phyloP scores from a whole-genome alignment of 2,888 invertebrate species.

The Xestobium rufovillosum region DNA sequence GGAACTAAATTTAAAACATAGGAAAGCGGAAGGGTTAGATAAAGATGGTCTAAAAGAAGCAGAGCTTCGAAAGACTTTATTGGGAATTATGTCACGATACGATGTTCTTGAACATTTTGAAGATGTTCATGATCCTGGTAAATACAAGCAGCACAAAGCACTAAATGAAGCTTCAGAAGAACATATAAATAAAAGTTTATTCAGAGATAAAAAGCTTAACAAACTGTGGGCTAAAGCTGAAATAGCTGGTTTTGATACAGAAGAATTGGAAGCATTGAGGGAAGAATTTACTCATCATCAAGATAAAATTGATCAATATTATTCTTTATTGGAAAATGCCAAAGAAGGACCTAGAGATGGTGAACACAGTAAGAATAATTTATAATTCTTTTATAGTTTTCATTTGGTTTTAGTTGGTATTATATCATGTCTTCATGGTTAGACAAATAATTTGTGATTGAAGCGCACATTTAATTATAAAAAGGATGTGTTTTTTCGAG shows the following conservation, averaged over 20 bases:
- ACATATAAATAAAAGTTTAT: slow-evolving; percentile 65
- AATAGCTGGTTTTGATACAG: slow-evolving; percentile 74
- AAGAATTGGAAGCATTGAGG: slow-evolving; percentile 72
- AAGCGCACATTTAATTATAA: too few relatives aligned
- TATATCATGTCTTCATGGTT: too few relatives aligned
- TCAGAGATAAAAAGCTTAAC: slow-evolving; percentile 84
- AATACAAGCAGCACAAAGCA: slow-evolving; percentile 49
- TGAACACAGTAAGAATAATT: slow-evolving; percentile 59
- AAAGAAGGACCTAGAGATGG: slow-evolving; percentile 54
- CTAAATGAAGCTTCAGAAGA: slow-evolving; percentile 49
- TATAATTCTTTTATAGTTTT: slow-evolving; percentile 10
- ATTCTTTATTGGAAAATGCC: slow-evolving; percentile 65
- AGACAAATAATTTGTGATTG: too few relatives aligned
- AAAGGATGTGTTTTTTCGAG: too few relatives aligned
- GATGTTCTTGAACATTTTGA: slow-evolving; percentile 74
- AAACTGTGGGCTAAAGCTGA: slow-evolving; percentile 87
- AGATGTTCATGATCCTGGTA: slow-evolving; percentile 53
- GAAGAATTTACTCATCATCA: slow-evolving; percentile 90
- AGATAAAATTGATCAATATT: slow-evolving; percentile 86
- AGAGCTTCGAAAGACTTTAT: slow-evolving; percentile 67
- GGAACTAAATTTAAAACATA: slow-evolving; percentile 75
- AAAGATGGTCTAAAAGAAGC: slow-evolving; percentile 81
- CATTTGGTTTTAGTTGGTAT: too few relatives aligned
- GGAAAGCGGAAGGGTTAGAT: slow-evolving; percentile 76
- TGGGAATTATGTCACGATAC: slow-evolving; percentile 75